Conservation (phyloP, 2,113 vertebrate species). For the Oncorhynchus gorbuscha region DNA sequence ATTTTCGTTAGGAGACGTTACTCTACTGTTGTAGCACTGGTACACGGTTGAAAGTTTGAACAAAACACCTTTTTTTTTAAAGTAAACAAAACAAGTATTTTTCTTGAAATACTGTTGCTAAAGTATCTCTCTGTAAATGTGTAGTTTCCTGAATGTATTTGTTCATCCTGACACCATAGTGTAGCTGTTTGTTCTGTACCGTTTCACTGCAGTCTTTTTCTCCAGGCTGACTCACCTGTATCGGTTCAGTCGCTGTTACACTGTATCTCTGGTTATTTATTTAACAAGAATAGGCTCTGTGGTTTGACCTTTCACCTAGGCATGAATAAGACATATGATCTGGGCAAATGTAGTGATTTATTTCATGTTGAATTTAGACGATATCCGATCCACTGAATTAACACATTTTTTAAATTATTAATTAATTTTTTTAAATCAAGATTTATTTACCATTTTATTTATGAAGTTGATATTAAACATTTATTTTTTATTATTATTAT, state of each 20-base stretch:
- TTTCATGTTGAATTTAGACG: constrained; percentile 37
- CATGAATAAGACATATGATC: constrained; percentile 36
- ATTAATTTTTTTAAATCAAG: too few species aligned
- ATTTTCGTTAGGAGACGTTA: constrained; percentile 59
- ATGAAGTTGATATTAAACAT: constrained; percentile 28
- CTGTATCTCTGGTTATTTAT: constrained; percentile 27
- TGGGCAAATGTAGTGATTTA: constrained; percentile 46
- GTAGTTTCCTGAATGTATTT: constrained; percentile 76
- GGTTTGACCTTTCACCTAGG: constrained; percentile 36
- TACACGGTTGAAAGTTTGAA: constrained; percentile 62
- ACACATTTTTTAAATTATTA: accelerated
- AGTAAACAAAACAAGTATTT: constrained; percentile 54
- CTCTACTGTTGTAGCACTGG: constrained; percentile 62
- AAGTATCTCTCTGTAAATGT: constrained; percentile 64
- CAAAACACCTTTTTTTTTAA: too few species aligned
- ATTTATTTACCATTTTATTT: constrained; percentile 12
- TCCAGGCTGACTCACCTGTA: constrained; percentile 25
- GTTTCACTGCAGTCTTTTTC: constrained; percentile 47
- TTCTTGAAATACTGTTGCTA: constrained; percentile 66
- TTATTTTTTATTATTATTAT: too few species aligned
- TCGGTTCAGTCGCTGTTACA: constrained; percentile 23
- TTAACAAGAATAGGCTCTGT: constrained; percentile 34
- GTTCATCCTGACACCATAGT: constrained; percentile 53
- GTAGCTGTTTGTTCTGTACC: constrained; percentile 45
- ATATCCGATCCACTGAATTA: constrained; percentile 2